Evolutionary conservation across 2,797 vertebrate genomes (phyloP).

Genomic region (Acridotheres tristis): DNA sequence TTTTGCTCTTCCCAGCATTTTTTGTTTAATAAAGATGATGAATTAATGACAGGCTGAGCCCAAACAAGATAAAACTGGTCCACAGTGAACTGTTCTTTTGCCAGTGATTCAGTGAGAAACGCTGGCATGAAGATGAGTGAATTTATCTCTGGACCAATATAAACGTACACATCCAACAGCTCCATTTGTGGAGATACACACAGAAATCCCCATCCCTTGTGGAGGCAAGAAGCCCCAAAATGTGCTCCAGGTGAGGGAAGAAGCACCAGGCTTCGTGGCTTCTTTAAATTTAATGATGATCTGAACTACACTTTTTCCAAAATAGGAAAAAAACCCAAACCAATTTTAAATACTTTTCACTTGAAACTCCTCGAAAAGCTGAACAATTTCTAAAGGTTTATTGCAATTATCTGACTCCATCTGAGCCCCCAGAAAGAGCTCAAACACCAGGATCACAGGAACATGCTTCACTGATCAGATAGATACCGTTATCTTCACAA

Average conservation of each 20-base stretch:
- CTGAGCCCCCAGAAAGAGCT: neutral
- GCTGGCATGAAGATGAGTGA: neutral
- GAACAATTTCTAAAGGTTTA: neutral
- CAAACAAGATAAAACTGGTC: neutral
- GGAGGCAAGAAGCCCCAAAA: neutral
- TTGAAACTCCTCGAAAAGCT: neutral
- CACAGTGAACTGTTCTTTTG: neutral
- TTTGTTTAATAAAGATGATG: slow-evolving; percentile 42
- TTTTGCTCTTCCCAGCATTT: slow-evolving; percentile 5
- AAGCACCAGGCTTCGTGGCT: neutral
- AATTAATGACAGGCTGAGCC: slow-evolving; percentile 25
- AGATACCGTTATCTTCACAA: neutral
- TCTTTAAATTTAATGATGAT: neutral
- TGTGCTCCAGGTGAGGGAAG: neutral
- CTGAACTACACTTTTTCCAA: neutral
- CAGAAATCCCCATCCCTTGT: neutral
- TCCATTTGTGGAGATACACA: neutral
- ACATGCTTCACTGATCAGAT: neutral
- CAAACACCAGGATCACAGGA: neutral
- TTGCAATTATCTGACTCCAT: neutral
- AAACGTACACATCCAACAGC: neutral
- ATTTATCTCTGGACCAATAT: neutral
- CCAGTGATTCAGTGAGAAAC: neutral
- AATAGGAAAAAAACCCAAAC: neutral
- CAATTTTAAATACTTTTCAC: neutral